Evolutionary conservation across 1,140 invertebrate genomes (phyloP), one percentile per base, ranked within the genome.

Genomic region (Drosophila albomicans): DNA sequence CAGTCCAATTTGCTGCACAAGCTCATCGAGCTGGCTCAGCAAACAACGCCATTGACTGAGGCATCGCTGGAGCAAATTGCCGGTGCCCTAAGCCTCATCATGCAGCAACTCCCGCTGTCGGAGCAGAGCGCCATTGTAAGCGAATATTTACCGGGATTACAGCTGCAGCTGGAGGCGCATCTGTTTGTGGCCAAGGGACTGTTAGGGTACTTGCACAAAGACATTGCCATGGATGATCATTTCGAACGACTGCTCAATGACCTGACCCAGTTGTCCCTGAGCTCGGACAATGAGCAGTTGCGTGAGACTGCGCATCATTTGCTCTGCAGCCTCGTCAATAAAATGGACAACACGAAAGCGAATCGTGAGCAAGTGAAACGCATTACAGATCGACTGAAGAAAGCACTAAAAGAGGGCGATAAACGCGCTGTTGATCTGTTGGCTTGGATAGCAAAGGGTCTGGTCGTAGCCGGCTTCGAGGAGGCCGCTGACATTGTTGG

Each of bases 281-380:
- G 1, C 10, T 61, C 72, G 0, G 77, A 91, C 10, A 77, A 92
- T 11, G 84, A 91, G 43, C 66, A 85, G 32, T 16, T 91, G 38
- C 82, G 89, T 6, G 48, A 45, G 5, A 82, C 88, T 13, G 78
- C 87, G 5, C 85, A 91, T 73, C 88, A 86, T 16, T 66, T 93
- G 63, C 66, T 93, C 8, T 93, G 92, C 43, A 92, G 90, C 43
- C 54, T 93, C 67, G 86, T 92, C 15, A 93, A 93, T 35, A 92
- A 91, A 59, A 84, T 82, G 61, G 84, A 91, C 8, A 61, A 75
- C 8, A 81, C 58, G 4, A 54, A 74, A 5, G 46, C 57, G 7
- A 92, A 92, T 49, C 69, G 68, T 1, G 32, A 49, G 1, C 78
- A 82, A 32, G 54, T 93, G 1, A 78, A 71, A 13, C 78, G 76